These are phyloP conservation scores for Notothenia coriiceps DNA, from an alignment of 2,113 vertebrate genomes.

Conservation along the genomic window DNA sequence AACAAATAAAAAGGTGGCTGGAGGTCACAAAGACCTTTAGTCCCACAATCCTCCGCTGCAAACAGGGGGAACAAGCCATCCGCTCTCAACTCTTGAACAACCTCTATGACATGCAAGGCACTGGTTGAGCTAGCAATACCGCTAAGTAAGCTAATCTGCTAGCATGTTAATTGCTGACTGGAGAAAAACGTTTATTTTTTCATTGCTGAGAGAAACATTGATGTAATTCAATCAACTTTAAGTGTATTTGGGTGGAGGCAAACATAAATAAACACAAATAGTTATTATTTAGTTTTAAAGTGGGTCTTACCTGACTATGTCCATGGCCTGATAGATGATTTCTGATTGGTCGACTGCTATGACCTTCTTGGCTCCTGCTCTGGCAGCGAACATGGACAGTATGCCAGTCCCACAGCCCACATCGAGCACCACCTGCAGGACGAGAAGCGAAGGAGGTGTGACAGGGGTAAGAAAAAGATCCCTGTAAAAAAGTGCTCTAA, in stretches of 20 bases:
- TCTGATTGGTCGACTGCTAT: slow-evolving; percentile 96
- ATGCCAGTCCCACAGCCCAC: slow-evolving; percentile 98
- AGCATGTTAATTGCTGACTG: neutral
- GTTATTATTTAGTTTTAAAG: no score
- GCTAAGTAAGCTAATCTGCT: neutral
- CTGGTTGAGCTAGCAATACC: neutral
- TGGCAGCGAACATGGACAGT: slow-evolving; percentile 96
- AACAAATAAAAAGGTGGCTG: slow-evolving; percentile 76
- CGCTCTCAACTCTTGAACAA: neutral
- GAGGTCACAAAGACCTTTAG: slow-evolving; percentile 69
- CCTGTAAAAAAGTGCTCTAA: neutral
- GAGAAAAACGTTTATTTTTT: neutral
- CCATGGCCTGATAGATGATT: slow-evolving; percentile 97
- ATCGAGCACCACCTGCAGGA: slow-evolving; percentile 91
- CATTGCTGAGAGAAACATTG: neutral
- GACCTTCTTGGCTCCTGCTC: slow-evolving; percentile 91
- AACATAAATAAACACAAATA: neutral
- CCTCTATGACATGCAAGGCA: neutral
- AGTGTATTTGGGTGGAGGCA: neutral
- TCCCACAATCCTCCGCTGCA: slow-evolving; percentile 37
- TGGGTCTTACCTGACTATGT: slow-evolving; percentile 91
- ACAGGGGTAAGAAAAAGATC: neutral
- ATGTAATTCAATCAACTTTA: neutral
- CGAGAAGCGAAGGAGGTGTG: neutral
- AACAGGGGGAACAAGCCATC: neutral